Percentiles rank a stretch among this genome's conserved stretches.
phyloP scores from a whole-genome alignment of 2,797 vertebrate species.

The Chrosomus eos region DNA sequence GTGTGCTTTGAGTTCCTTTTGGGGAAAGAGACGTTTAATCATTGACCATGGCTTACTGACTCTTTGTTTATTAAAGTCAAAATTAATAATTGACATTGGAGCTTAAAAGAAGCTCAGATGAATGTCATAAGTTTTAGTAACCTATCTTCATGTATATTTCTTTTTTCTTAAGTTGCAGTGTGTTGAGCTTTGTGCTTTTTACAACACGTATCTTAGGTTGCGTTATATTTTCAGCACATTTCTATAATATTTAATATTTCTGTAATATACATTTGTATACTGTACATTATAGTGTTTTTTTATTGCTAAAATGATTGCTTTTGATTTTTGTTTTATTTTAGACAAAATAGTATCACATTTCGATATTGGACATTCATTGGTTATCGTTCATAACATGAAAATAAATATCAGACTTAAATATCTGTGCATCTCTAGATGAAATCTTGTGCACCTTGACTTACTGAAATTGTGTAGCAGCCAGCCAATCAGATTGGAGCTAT shows the following conservation, averaged over 20 bases:
- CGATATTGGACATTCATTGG: background rate
- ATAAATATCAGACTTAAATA: background rate
- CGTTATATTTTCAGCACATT: too few relatives aligned
- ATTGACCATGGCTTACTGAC: conserved; percentile 14
- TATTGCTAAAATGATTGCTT: background rate
- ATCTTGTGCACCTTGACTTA: background rate
- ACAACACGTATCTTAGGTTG: too few relatives aligned
- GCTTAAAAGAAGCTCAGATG: background rate
- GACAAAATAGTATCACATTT: background rate
- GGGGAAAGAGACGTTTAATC: conserved; percentile 31
- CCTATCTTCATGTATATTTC: background rate
- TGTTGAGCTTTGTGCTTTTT: too few relatives aligned
- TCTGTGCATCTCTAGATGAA: background rate
- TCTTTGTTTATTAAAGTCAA: conserved; percentile 15
- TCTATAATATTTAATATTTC: too few relatives aligned
- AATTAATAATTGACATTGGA: conserved; percentile 23
- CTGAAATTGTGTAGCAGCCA: background rate
- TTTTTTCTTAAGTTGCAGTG: background rate
- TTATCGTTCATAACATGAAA: background rate
- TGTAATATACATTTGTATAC: background rate
- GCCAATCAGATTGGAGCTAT: background rate
- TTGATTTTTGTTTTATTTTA: background rate
- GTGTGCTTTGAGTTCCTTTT: background rate
- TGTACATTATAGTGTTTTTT: background rate
- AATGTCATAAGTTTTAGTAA: background rate